Evolutionary conservation across 2,113 vertebrate species (phyloP).

Genomic region (Dicrurus megarhynchus): DNA sequence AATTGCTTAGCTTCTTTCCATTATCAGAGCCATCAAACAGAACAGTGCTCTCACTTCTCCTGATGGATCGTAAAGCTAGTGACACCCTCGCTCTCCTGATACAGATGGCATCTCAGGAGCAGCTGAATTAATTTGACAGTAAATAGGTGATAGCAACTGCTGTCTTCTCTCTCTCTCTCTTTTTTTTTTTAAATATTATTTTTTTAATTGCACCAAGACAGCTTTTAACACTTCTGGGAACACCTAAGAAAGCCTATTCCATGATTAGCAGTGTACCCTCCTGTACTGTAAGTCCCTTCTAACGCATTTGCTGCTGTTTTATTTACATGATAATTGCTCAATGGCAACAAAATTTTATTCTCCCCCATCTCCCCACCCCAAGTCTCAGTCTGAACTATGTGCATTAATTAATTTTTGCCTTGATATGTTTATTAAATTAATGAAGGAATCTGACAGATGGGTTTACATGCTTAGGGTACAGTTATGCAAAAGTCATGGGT

Average conservation of each 20-base stretch:
- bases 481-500: conserved; percentile 55
- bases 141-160: conserved; percentile 81
- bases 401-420: conserved; percentile 84
- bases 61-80: conserved; percentile 68
- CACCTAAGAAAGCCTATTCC: conserved; percentile 68
- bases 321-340: conserved; percentile 87
- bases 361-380: conserved; percentile 29
- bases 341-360: conserved; percentile 71
- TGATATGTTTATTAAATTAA: conserved; percentile 90
- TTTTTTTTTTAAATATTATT: conserved; percentile 56
- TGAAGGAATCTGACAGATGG: conserved; percentile 76
- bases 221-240: conserved; percentile 81
- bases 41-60: conserved; percentile 65
- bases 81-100: conserved; percentile 70
- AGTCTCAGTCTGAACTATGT: conserved; percentile 50
- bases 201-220: conserved; percentile 85
- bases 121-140: conserved; percentile 89
- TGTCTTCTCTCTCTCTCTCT: conserved; percentile 28
- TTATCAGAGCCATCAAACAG: conserved; percentile 77
- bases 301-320: conserved; percentile 69
- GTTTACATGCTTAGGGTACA: conserved; percentile 70
- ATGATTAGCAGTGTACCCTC: conserved; percentile 75
- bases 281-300: background rate
- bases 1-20: conserved; percentile 72
- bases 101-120: conserved; percentile 72